Conservation (phyloP, 2,797 vertebrate species). For the Aeoliscus strigatus region DNA sequence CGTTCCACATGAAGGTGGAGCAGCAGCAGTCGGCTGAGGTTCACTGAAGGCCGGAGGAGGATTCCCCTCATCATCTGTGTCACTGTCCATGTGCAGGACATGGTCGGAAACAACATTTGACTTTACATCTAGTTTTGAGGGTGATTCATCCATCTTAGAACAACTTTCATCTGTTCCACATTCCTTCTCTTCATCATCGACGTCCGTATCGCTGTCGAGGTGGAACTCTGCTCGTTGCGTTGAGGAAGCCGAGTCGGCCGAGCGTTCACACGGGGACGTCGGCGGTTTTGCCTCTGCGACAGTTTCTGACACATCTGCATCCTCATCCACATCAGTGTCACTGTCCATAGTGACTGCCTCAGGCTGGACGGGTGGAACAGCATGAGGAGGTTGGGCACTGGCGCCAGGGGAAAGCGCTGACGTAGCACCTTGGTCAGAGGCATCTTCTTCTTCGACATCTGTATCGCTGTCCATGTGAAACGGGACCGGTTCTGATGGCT, state of each 20-base stretch:
- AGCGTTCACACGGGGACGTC: conserved; percentile 5
- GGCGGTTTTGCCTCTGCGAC: conserved; percentile 22
- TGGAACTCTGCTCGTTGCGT: conserved; percentile 30
- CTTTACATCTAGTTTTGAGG: conserved; percentile 16
- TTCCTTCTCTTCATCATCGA: conserved; percentile 47
- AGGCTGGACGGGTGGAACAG: conserved; percentile 20
- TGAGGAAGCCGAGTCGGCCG: conserved; percentile 18
- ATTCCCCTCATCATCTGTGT: conserved; percentile 53
- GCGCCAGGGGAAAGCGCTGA: conserved; percentile 9
- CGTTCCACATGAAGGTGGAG: conserved; percentile 1
- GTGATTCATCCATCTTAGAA: conserved; percentile 17
- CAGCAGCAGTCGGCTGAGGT: background rate
- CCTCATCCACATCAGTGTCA: conserved; percentile 74
- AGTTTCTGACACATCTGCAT: conserved; percentile 19
- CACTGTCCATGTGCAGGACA: conserved; percentile 35
- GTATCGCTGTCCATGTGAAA: conserved; percentile 68
- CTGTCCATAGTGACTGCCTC: conserved; percentile 63
- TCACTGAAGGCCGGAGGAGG: conserved; percentile 9
- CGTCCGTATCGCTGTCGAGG: conserved; percentile 63
- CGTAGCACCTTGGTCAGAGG: conserved; percentile 3
- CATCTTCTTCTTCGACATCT: conserved; percentile 61
- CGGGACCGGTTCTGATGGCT: conserved; percentile 16
- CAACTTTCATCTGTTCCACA: conserved; percentile 6
- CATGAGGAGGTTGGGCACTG: conserved; percentile 6
- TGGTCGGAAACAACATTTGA: conserved; percentile 9